Evolutionary conservation across 2,113 vertebrate genomes (phyloP).

Genomic region (Pachypanchax playfairii): DNA sequence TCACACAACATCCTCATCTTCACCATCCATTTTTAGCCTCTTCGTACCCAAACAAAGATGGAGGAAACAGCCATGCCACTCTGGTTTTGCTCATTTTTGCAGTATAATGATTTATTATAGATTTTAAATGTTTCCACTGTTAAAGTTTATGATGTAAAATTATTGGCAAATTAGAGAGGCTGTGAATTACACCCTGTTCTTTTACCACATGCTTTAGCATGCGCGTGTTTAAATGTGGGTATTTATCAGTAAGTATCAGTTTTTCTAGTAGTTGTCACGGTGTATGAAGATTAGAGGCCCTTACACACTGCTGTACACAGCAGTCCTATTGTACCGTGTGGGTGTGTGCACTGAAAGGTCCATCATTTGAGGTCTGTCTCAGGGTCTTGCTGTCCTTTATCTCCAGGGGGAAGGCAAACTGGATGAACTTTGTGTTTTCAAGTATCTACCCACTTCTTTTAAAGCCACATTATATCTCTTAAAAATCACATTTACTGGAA

Average conservation of each 20-base stretch:
- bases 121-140: no score
- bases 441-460: neutral
- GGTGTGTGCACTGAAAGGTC: constrained; percentile 6
- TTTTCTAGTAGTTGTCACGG: constrained; percentile 70
- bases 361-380: constrained; percentile 24
- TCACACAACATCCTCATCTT: constrained; percentile 38
- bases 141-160: no score
- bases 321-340: constrained; percentile 30
- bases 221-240: constrained; percentile 7
- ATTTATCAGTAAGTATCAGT: constrained; percentile 49
- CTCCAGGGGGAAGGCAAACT: neutral
- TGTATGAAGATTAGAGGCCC: constrained; percentile 71
- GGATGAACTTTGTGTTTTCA: neutral
- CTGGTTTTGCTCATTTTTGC: no score
- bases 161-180: no score
- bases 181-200: constrained; percentile 11
- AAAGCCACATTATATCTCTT: neutral
- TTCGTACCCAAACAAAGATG: constrained; percentile 64
- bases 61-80: constrained; percentile 16
- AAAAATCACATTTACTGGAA: neutral
- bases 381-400: constrained; percentile 21
- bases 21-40: constrained; percentile 16
- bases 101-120: no score
- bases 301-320: constrained; percentile 39
- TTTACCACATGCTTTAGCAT: constrained; percentile 2